Percentiles rank a stretch among this genome's conserved stretches.
Conservation (phyloP, 2,113 vertebrate genomes). For the Chiloscyllium plagiosum region DNA sequence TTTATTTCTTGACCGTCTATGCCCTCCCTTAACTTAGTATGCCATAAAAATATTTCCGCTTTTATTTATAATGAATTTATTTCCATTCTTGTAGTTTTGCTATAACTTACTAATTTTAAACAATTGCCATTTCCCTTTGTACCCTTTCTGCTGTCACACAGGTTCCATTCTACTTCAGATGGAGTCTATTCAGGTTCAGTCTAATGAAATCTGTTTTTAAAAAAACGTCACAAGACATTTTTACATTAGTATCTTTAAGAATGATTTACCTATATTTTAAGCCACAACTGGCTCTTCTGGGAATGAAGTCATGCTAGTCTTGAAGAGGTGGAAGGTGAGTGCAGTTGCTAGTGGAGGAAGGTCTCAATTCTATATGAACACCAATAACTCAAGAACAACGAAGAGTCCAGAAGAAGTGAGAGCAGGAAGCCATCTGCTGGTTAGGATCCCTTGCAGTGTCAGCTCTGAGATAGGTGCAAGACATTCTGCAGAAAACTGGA, state of each 20-base stretch:
- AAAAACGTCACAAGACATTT: background rate
- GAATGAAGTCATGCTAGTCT: background rate
- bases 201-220: background rate
- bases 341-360: background rate
- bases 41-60: background rate
- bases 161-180: background rate
- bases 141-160: background rate
- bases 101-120: background rate
- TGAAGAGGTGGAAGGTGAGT: background rate
- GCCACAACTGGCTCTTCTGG: background rate
- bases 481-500: background rate
- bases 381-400: constrained; percentile 18
- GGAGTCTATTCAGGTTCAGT: background rate
- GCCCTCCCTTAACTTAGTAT: background rate
- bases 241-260: background rate
- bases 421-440: background rate
- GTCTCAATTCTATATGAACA: background rate
- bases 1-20: background rate
- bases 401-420: constrained; percentile 17
- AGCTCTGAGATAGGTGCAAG: background rate
- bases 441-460: background rate
- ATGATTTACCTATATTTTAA: constrained; percentile 17
- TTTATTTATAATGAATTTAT: background rate
- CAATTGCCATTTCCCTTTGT: background rate
- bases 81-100: background rate